Conservation (phyloP, 1,140 invertebrate species). For the Notospermus geniculatus region DNA sequence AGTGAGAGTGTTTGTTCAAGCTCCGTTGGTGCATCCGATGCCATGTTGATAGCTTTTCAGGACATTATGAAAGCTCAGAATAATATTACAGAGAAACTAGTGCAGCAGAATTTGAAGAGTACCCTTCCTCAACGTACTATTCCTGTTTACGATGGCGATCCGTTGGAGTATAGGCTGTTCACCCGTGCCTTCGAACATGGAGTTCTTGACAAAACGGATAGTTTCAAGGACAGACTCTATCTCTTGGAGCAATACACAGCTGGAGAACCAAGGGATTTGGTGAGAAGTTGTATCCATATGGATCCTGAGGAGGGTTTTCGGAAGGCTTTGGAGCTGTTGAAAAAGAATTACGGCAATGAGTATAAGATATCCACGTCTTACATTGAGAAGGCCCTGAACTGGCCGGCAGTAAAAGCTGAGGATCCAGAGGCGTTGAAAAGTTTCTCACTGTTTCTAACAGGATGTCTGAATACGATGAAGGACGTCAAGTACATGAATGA, state of each 20-base stretch:
- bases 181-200: neutral
- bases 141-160: neutral
- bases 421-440: neutral
- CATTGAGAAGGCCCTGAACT: neutral
- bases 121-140: neutral
- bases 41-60: too few species aligned
- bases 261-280: neutral
- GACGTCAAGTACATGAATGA: neutral
- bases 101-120: neutral
- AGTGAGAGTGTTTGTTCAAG: too few species aligned
- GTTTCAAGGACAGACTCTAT: neutral
- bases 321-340: neutral
- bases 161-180: neutral
- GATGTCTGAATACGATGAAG: neutral
- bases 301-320: neutral
- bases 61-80: too few species aligned
- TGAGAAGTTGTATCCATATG: neutral
- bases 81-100: too few species aligned
- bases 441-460: neutral
- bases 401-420: neutral
- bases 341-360: neutral
- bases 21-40: too few species aligned
- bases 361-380: neutral
- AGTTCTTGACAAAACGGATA: neutral
- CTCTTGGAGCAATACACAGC: neutral